Evolutionary conservation across 2,888 invertebrate genomes (phyloP).

Genomic region (Tinea trinotella): DNA sequence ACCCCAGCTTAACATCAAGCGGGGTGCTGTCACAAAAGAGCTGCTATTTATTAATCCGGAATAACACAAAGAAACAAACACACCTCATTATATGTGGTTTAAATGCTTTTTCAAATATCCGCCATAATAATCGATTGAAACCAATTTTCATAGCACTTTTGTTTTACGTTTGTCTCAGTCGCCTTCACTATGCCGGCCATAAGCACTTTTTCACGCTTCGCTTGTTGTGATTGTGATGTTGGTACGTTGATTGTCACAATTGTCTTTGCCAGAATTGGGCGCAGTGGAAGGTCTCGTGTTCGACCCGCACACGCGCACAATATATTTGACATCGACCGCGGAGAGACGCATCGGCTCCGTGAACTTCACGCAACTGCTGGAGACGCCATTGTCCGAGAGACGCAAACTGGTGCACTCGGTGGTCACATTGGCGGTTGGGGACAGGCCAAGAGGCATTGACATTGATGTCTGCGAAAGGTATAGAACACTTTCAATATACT

Average conservation of each 20-base stretch:
- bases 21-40: no score
- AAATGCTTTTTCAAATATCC: background rate
- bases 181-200: no score
- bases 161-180: no score
- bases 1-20: no score
- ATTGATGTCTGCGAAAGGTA: conserved; percentile 83
- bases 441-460: conserved; percentile 88
- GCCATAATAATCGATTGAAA: conserved; percentile 19
- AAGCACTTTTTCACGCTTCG: conserved; percentile 11
- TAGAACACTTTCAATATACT: no score
- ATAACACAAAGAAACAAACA: no score
- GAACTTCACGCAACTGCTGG: conserved; percentile 26
- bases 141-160: background rate
- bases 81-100: no score
- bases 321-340: conserved; percentile 91
- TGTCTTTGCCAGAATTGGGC: conserved; percentile 76
- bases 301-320: conserved; percentile 76
- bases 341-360: conserved; percentile 66
- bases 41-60: no score
- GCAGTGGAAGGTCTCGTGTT: conserved; percentile 91
- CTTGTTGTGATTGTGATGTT: background rate
- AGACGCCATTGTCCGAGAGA: conserved; percentile 22
- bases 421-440: conserved; percentile 76
- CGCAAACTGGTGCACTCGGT: conserved; percentile 60
- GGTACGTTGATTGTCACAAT: background rate